Base-by-base conservation (phyloP, 1,140 invertebrate genomes). In the Bradysia coprophila region DNA sequence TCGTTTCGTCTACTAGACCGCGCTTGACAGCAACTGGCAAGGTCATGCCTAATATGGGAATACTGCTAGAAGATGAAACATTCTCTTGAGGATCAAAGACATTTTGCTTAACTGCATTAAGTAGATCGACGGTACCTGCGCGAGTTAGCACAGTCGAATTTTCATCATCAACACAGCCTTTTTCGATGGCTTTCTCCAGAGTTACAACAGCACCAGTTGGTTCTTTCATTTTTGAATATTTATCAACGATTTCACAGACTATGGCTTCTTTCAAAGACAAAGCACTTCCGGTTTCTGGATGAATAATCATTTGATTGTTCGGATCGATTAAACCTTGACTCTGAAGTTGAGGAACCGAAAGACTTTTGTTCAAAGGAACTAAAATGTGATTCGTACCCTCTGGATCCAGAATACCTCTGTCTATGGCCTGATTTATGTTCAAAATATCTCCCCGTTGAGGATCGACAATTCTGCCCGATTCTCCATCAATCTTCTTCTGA, bases 171-270 rank as follows among this genome's bases (percentile, higher is more conserved):
- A 95, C 67, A 22, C 83, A 63, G 24, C 81, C 81, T 43, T 66
- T 73, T 32, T 76, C 68, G 46, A 94, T 78, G 2, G 91, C 92
- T 55, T 83, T 73, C 44, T 77, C 65, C 16, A 96, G 55, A 0
- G 83, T 82, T 34, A 87, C 65, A 48, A 67, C 68, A 51, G 69
- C 67, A 32, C 69, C 65, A 32, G 69, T 69, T 10, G 73, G 71
- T 46, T 78, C 67, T 2, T 61, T 62, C 19, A 77, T 56, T 21
- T 64, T 65, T 4, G 83, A 83, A 36, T 76, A 54, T 0, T 83
- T 79, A 69, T 90, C 81, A 38, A 91, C 69, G 43, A 90, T 83
- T 58, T 89, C 85, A 61, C 84, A 89, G 43, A 79, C 68, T 40
- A 92, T 81, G 9, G 86, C 86, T 67, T 91, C 82, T 43, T 72